phyloP scores from a whole-genome alignment of 2,113 vertebrate genomes.

The Dipodomys ordii region DNA sequence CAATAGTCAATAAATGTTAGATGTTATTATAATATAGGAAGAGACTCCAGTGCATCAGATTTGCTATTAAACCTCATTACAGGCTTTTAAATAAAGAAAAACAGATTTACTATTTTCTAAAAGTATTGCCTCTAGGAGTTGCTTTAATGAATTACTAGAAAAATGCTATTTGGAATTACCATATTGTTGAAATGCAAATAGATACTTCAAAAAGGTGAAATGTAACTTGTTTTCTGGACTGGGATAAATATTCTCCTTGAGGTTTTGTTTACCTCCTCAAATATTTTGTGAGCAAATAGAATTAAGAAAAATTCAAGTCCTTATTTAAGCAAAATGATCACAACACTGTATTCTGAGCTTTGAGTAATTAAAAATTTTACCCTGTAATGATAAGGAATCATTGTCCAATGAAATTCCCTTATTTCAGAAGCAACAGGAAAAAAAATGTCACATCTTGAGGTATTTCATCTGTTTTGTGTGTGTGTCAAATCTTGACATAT shows the following conservation, averaged over 20 bases:
- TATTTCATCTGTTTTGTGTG: background rate
- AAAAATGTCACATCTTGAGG: constrained; percentile 49
- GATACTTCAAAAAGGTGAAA: constrained; percentile 71
- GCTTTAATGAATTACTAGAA: constrained; percentile 75
- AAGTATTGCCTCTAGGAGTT: constrained; percentile 67
- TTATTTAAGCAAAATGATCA: constrained; percentile 61
- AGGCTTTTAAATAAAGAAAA: constrained; percentile 64
- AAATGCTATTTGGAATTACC: constrained; percentile 75
- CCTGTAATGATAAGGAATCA: background rate
- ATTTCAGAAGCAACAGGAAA: constrained; percentile 59
- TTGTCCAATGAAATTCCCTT: constrained; percentile 48
- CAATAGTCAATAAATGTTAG: constrained; percentile 19
- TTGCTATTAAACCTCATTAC: constrained; percentile 57
- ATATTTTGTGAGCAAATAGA: constrained; percentile 70
- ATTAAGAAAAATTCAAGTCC: constrained; percentile 45
- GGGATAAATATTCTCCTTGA: constrained; percentile 66
- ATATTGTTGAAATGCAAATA: constrained; percentile 74
- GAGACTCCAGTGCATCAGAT: constrained; percentile 47
- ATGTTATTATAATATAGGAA: constrained; percentile 46
- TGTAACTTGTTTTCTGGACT: constrained; percentile 72
- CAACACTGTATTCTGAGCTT: constrained; percentile 47
- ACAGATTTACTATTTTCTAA: constrained; percentile 53
- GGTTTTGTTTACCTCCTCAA: constrained; percentile 74
- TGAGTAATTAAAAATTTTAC: constrained; percentile 45
- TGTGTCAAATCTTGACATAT: no score